phyloP scores from a whole-genome alignment of 2,797 vertebrate species.

The Neomorphus geoffroyi region DNA sequence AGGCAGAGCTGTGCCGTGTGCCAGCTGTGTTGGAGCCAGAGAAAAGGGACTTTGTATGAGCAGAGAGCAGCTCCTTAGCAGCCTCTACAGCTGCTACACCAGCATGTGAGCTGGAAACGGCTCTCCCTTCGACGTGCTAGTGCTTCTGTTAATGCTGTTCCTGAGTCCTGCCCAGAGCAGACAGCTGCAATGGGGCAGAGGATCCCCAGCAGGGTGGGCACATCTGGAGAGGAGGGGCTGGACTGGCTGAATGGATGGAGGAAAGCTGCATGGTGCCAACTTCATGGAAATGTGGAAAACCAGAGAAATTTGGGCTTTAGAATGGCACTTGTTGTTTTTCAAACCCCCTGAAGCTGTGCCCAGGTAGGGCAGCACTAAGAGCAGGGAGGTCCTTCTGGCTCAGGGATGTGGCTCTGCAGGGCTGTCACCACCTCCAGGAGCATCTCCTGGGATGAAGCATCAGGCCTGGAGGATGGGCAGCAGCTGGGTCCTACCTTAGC shows the following conservation, averaged over 20 bases:
- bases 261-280: background rate
- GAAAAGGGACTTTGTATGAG: background rate
- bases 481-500: background rate
- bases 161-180: background rate
- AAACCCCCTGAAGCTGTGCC: too few relatives aligned
- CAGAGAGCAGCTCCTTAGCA: background rate
- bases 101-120: accelerated
- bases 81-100: background rate
- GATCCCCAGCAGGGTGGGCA: background rate
- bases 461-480: background rate
- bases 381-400: background rate
- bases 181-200: background rate
- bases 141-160: background rate
- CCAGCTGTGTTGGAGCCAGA: background rate
- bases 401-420: background rate
- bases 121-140: background rate
- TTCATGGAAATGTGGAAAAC: background rate
- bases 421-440: background rate
- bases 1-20: background rate
- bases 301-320: background rate
- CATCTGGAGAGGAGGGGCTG: background rate
- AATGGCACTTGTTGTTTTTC: background rate
- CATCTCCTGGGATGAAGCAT: background rate
- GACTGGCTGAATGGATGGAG: background rate
- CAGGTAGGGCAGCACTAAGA: background rate